A percentile compares a stretch with the other conserved stretches of the same genome.
Conservation (phyloP, 2,113 vertebrate species). For the Polyodon spathula region DNA sequence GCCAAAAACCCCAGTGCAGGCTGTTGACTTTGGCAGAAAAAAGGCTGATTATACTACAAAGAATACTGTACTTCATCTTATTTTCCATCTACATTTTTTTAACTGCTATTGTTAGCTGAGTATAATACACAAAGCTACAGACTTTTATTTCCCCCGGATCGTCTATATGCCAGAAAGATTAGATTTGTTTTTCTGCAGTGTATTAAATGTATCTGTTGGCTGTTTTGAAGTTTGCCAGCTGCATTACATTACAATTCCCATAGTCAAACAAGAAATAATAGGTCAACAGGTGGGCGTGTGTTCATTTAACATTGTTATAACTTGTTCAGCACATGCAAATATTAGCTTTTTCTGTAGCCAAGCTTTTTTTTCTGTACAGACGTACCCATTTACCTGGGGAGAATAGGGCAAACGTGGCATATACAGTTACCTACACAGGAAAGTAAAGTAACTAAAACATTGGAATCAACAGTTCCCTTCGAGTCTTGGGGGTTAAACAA, state of each 20-base stretch:
- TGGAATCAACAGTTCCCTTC: slow-evolving; percentile 17
- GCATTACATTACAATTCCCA: slow-evolving; percentile 28
- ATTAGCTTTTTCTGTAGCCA: too few relatives aligned
- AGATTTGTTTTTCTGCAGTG: too few relatives aligned
- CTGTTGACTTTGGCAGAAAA: slow-evolving; percentile 18
- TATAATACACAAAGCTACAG: slow-evolving; percentile 2
- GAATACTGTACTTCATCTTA: slow-evolving; percentile 10
- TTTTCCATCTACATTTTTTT: slow-evolving; percentile 7
- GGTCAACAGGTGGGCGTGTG: slow-evolving; percentile 31
- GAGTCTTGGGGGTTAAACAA: slow-evolving; percentile 7
- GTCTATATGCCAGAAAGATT: too few relatives aligned
- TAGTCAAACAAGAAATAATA: slow-evolving; percentile 28
- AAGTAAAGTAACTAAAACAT: slow-evolving; percentile 10
- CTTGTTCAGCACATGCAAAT: neutral
- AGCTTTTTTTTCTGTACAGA: too few relatives aligned
- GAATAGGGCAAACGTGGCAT: slow-evolving; percentile 18
- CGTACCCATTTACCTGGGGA: too few relatives aligned
- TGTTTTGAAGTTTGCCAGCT: slow-evolving; percentile 23
- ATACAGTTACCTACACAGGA: slow-evolving; percentile 16
- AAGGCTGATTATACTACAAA: slow-evolving; percentile 12
- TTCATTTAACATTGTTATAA: slow-evolving; percentile 29
- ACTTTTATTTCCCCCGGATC: slow-evolving; percentile 3
- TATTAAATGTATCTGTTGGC: neutral
- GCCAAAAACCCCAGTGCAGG: slow-evolving; percentile 35
- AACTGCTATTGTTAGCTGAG: slow-evolving; percentile 20